Evolutionary conservation across 2,797 vertebrate genomes (phyloP), one percentile per base, ranked within the genome.

Genomic region (Diplodus puntazzo): DNA sequence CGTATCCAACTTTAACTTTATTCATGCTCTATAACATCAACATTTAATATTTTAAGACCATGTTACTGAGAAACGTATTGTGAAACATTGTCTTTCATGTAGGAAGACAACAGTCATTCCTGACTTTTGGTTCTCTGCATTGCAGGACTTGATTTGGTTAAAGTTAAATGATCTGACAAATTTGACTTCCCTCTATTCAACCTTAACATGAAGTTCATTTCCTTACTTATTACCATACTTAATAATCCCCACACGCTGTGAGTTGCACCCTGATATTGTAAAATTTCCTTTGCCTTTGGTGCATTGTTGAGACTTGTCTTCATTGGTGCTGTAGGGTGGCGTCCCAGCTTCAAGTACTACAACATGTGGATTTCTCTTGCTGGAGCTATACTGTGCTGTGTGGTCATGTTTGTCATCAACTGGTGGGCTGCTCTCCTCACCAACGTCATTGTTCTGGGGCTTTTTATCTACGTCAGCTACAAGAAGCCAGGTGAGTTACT

Each of bases 351-450:
- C 93, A 99, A 97, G 75, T 99, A 98, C 91, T 99, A 99, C 95
- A 99, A 99, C 88, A 99, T 99, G 98, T 99, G 98, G 98, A 97
- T 98, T 82, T 99, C 98, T 21, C 96, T 99, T 4, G 85, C 97
- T 34, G 98, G 98, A 84, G 98, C 98, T 1, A 73, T 98, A 48
- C 94, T 99, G 25, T 99, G 98, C 91, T 99, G 98, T 43, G 97
- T 96, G 80, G 98, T 99, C 73, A 99, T 99, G 98, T 99, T 99
- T 83, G 96, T 99, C 87, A 99, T 99, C 92, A 99, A 99, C 90
- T 99, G 98, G 98, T 97, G 96, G 96, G 98, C 98, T 4, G 98
- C 98, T 16, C 93, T 99, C 65, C 85, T 99, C 64, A 99, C 98
- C 5, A 99, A 99, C 0, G 97, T 97, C 87, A 99, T 99, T 34